Evolutionary conservation across 1,140 invertebrate genomes (phyloP).

Genomic region (Neodiprion fabricii): DNA sequence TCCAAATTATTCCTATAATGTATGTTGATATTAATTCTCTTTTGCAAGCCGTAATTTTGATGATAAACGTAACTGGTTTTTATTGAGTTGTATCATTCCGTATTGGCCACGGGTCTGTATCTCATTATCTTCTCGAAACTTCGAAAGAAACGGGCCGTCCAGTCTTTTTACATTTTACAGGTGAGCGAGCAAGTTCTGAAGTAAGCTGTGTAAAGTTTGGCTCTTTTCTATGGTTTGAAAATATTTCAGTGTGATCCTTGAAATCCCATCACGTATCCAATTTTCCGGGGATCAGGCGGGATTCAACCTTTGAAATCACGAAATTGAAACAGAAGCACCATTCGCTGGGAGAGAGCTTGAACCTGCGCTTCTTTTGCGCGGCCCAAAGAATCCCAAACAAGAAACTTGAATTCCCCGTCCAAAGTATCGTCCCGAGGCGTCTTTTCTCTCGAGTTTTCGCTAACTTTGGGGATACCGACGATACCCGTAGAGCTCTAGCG

Average conservation of each 20-base stretch:
- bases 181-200: background rate
- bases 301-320: slow-evolving; percentile 4
- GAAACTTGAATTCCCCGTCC: background rate
- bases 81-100: too few relatives aligned
- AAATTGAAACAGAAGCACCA: background rate
- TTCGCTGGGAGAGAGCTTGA: background rate
- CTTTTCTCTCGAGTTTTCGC: too few relatives aligned
- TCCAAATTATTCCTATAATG: too few relatives aligned
- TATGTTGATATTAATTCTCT: too few relatives aligned
- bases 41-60: too few relatives aligned
- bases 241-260: background rate
- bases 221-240: background rate
- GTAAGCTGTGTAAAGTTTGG: background rate
- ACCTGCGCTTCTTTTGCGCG: background rate
- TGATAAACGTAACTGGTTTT: too few relatives aligned
- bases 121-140: too few relatives aligned
- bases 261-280: slow-evolving; percentile 7
- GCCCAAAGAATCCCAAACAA: slow-evolving; percentile 2
- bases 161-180: background rate
- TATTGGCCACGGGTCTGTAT: too few relatives aligned
- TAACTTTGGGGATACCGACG: too few relatives aligned
- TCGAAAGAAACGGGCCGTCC: background rate
- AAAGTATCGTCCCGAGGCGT: background rate
- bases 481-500: too few relatives aligned
- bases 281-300: background rate